Evolutionary conservation across 2,888 invertebrate genomes (phyloP).

Genomic region (Melikaiella ostensackeni): DNA sequence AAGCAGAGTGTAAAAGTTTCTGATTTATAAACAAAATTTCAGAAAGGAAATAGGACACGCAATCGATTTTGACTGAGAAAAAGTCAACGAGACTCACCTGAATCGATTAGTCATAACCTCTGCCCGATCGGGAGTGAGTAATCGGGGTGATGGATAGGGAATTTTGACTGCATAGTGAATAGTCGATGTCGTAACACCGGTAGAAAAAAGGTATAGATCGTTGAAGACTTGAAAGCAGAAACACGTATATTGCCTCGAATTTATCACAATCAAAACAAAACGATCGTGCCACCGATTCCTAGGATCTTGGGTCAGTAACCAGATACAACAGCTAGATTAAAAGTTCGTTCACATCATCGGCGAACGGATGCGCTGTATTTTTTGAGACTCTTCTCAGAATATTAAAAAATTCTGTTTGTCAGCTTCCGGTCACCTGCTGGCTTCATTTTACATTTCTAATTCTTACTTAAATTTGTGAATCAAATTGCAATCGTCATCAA

Average conservation of each 20-base stretch:
- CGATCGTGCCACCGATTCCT: slow-evolving; percentile 43
- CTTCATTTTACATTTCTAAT: slow-evolving; percentile 3
- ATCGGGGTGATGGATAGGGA: background rate
- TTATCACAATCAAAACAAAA: slow-evolving; percentile 54
- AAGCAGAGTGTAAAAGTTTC: background rate
- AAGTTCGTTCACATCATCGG: slow-evolving; percentile 54
- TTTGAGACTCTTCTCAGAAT: background rate
- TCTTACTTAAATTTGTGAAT: background rate
- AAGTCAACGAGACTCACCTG: background rate
- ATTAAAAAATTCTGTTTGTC: slow-evolving; percentile 7
- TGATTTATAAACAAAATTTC: background rate
- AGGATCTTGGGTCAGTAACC: slow-evolving; percentile 57
- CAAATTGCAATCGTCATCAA: background rate
- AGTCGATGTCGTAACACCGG: background rate
- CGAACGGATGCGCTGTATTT: background rate
- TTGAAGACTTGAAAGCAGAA: background rate
- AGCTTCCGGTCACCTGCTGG: slow-evolving; percentile 9
- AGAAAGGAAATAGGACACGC: background rate
- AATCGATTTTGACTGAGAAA: background rate
- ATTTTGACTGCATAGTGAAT: background rate
- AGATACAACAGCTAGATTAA: slow-evolving; percentile 35
- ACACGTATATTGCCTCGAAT: slow-evolving; percentile 45
- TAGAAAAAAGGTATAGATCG: background rate
- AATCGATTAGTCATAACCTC: background rate
- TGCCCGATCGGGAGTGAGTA: background rate